A percentile compares a stretch with the other conserved stretches of the same genome.
phyloP scores from a whole-genome alignment of 2,113 vertebrate genomes.

The Serilophus lunatus region DNA sequence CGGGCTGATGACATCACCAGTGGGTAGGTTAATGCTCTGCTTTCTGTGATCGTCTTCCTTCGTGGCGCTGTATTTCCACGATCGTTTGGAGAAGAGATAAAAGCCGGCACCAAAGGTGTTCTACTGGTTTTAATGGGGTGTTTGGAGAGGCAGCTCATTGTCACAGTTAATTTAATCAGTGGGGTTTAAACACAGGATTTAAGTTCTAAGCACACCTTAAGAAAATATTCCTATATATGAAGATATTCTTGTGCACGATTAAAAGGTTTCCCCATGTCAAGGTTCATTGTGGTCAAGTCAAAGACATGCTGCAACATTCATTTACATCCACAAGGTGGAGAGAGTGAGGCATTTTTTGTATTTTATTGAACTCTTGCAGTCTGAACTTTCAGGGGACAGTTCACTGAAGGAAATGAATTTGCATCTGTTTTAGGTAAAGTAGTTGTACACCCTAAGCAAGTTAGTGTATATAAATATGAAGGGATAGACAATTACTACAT shows the following conservation, averaged over 20 bases:
- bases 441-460: not conserved
- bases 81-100: rapidly evolving
- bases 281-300: rapidly evolving
- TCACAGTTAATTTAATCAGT: not conserved
- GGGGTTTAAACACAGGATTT: not conserved
- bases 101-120: rapidly evolving
- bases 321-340: slow-evolving; percentile 59
- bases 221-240: not conserved
- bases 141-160: not conserved
- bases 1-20: slow-evolving; percentile 90
- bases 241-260: rapidly evolving
- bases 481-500: not conserved
- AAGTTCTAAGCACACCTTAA: not conserved
- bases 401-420: not conserved
- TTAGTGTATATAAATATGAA: not conserved
- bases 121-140: rapidly evolving
- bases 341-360: not conserved
- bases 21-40: slow-evolving; percentile 73
- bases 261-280: not conserved
- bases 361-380: rapidly evolving
- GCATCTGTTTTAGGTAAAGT: not conserved
- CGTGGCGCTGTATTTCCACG: rapidly evolving
- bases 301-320: not conserved
- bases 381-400: not conserved
- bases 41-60: rapidly evolving